Conservation (phyloP, 2,888 invertebrate species). For the Parascotia fuliginaria region DNA sequence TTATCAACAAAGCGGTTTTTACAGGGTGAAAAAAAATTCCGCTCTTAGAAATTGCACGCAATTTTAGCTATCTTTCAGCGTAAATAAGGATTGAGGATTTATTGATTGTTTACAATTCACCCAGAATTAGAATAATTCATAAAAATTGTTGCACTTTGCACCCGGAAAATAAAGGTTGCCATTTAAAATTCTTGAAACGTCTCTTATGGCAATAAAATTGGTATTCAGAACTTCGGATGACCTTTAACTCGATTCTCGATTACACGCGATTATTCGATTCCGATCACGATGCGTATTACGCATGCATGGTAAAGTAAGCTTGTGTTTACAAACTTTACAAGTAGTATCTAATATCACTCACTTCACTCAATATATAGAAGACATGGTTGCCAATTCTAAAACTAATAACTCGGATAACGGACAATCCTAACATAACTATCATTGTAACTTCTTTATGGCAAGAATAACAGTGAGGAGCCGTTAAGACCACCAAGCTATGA, state of each 20-base stretch:
- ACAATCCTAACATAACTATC: no score
- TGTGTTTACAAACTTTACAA: constrained; percentile 34
- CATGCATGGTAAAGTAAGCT: constrained; percentile 24
- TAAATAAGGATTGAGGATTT: not conserved
- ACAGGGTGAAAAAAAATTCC: no score
- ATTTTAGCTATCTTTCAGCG: no score
- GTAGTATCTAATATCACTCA: no score
- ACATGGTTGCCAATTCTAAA: no score
- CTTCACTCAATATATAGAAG: no score
- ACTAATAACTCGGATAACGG: no score
- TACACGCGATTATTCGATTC: constrained; percentile 22
- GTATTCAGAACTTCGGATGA: constrained; percentile 42
- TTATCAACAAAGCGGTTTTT: no score
- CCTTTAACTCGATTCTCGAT: constrained; percentile 54
- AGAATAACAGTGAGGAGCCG: no score
- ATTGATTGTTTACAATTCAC: not conserved
- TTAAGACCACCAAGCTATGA: no score
- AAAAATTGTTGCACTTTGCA: constrained; percentile 15
- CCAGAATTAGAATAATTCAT: constrained; percentile 11
- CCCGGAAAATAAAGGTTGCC: constrained; percentile 31
- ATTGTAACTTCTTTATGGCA: no score
- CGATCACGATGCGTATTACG: constrained; percentile 31
- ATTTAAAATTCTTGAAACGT: constrained; percentile 35
- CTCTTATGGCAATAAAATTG: constrained; percentile 34
- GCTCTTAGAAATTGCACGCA: no score